These are phyloP conservation scores for Whitmania pigra DNA, from an alignment of 1,140 invertebrate genomes.

Conservation along the genomic window DNA sequence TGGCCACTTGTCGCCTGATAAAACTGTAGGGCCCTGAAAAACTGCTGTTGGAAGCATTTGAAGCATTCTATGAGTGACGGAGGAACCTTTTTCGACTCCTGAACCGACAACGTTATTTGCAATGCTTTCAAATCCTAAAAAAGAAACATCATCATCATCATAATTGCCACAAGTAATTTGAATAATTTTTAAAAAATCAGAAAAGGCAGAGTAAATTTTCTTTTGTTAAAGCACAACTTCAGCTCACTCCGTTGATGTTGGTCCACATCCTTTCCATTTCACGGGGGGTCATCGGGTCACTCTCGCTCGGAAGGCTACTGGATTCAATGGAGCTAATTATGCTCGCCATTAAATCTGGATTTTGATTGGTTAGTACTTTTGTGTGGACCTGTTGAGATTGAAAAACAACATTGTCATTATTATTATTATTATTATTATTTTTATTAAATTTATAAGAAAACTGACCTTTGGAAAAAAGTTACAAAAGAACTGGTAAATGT, in stretches of 20 bases:
- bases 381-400: conserved; percentile 33
- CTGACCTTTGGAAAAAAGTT: conserved; percentile 67
- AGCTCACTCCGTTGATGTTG: conserved; percentile 40
- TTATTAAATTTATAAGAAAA: background rate
- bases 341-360: conserved; percentile 35
- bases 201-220: too few relatives aligned
- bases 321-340: conserved; percentile 36
- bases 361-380: conserved; percentile 41
- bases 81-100: conserved; percentile 34
- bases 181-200: too few relatives aligned
- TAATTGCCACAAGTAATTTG: too few relatives aligned
- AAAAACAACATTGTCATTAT: too few relatives aligned
- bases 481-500: conserved; percentile 66
- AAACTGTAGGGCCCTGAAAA: conserved; percentile 32
- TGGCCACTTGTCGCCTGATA: conserved; percentile 25
- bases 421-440: too few relatives aligned
- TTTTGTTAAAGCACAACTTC: too few relatives aligned
- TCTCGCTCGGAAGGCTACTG: conserved; percentile 34
- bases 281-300: conserved; percentile 29
- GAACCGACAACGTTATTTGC: conserved; percentile 38
- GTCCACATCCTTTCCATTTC: conserved; percentile 36
- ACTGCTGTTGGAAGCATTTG: conserved; percentile 31
- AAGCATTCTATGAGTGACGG: conserved; percentile 33
- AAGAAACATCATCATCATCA: too few relatives aligned
- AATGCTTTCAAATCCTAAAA: conserved; percentile 41